phyloP scores from a whole-genome alignment of 2,888 invertebrate genomes.

The Argyresthia goedartella region DNA sequence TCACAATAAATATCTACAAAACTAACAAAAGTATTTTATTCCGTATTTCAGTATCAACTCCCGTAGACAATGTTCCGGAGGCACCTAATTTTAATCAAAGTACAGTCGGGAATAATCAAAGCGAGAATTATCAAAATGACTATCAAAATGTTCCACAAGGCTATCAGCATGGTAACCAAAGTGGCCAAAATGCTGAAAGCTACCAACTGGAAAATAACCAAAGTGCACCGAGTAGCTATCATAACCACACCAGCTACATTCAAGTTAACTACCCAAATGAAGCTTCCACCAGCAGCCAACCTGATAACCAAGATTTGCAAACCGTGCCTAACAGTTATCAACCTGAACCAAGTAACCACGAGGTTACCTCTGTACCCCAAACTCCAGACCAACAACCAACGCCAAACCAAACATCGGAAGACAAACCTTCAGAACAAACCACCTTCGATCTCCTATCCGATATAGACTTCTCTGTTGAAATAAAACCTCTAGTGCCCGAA shows the following conservation, averaged over 20 bases:
- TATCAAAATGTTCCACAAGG: conserved; percentile 9
- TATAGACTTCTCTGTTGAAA: conserved; percentile 79
- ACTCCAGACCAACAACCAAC: background rate
- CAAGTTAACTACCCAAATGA: conserved; percentile 1
- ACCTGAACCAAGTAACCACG: background rate
- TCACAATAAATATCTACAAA: conserved; percentile 9
- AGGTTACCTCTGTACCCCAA: background rate
- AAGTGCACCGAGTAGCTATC: background rate
- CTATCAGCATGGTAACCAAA: conserved; percentile 1
- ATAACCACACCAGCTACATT: background rate
- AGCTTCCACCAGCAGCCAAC: background rate
- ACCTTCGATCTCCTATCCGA: conserved; percentile 82
- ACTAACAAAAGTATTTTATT: conserved; percentile 23
- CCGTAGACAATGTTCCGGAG: conserved; percentile 34
- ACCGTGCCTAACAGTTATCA: background rate
- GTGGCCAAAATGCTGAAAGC: background rate
- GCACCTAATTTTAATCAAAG: conserved; percentile 21
- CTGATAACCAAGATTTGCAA: background rate
- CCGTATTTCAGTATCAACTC: conserved; percentile 44
- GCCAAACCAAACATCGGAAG: background rate
- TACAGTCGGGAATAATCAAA: conserved; percentile 11
- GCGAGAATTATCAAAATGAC: too few relatives aligned
- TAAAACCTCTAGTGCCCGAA: conserved; percentile 75
- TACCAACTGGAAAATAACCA: background rate
- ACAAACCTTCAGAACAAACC: conserved; percentile 22